phyloP scores from a whole-genome alignment of 2,113 vertebrate species.

The Phalacrocorax aristotelis region DNA sequence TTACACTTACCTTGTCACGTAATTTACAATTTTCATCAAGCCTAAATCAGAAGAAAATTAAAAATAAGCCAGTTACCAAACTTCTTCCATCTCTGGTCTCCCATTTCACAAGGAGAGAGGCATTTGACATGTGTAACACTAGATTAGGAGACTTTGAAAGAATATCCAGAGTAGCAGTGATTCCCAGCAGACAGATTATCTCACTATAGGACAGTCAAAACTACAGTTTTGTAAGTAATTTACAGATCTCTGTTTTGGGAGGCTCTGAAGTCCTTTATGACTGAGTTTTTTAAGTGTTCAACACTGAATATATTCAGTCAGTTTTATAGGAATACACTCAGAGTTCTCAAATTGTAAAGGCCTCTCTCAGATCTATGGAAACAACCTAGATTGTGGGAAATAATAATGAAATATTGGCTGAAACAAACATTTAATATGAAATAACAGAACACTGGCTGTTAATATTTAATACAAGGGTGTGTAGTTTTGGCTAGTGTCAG shows the following conservation, averaged over 20 bases:
- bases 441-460: neutral
- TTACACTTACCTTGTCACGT: neutral
- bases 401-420: neutral
- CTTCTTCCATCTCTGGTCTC: neutral
- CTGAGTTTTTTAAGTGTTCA: neutral
- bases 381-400: neutral
- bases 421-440: neutral
- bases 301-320: neutral
- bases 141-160: neutral
- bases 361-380: neutral
- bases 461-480: neutral
- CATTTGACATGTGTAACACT: neutral
- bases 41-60: slow-evolving; percentile 10
- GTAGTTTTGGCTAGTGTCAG: neutral
- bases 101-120: neutral
- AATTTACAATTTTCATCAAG: slow-evolving; percentile 33
- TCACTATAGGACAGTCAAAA: neutral
- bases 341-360: neutral
- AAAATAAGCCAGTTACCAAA: neutral
- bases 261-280: neutral
- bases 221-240: neutral
- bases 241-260: neutral
- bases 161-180: neutral
- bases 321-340: neutral
- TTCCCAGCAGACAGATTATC: neutral